Evolutionary conservation across 1,140 invertebrate genomes (phyloP).

Genomic region (Chironomus striatipennis): DNA sequence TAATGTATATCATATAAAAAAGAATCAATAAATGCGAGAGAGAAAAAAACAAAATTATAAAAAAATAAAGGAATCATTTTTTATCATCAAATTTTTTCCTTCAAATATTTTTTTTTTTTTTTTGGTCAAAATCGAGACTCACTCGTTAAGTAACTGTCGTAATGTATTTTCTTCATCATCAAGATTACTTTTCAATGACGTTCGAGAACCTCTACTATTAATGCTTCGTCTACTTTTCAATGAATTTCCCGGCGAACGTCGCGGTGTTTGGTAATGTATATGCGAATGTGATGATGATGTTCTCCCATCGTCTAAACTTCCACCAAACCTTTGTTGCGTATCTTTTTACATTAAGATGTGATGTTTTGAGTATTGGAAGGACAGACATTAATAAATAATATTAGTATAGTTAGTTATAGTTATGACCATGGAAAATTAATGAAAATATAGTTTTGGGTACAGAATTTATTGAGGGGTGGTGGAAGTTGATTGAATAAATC

Average conservation of each 20-base stretch:
- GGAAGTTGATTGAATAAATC: background rate
- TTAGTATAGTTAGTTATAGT: too few species aligned
- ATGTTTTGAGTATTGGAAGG: too few species aligned
- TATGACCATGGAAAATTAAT: too few species aligned
- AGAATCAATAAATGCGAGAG: background rate
- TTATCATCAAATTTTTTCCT: background rate
- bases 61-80: slow-evolving; percentile 23
- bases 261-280: slow-evolving; percentile 25
- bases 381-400: too few species aligned
- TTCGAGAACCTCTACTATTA: slow-evolving; percentile 32
- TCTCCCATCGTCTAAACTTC: slow-evolving; percentile 38
- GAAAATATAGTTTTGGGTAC: too few species aligned
- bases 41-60: background rate
- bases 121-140: slow-evolving; percentile 30
- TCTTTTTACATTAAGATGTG: background rate
- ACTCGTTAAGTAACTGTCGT: slow-evolving; percentile 42
- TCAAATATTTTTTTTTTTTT: too few species aligned
- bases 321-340: slow-evolving; percentile 34
- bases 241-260: slow-evolving; percentile 40
- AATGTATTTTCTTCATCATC: slow-evolving; percentile 39
- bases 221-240: slow-evolving; percentile 36
- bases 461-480: too few species aligned
- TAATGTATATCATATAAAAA: background rate
- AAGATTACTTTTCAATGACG: slow-evolving; percentile 39
- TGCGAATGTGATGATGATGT: slow-evolving; percentile 30